These are phyloP conservation scores for Corapipo altera DNA, from an alignment of 2,113 vertebrate genomes.

Conservation along the genomic window DNA sequence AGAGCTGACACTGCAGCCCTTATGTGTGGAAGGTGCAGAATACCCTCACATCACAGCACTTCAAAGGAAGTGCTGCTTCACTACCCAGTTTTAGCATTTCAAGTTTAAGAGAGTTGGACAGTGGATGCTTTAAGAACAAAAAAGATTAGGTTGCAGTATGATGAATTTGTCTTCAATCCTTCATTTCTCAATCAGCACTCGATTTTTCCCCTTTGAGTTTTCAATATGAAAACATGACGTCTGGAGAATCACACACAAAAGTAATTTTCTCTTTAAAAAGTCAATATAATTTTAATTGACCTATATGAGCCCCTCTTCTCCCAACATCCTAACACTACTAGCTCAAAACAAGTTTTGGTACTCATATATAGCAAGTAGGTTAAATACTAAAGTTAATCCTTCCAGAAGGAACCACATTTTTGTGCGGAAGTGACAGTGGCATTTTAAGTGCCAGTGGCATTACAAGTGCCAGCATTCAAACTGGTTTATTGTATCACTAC, in stretches of 20 bases:
- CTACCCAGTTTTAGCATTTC: background rate
- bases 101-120: background rate
- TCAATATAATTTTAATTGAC: background rate
- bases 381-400: background rate
- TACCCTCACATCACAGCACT: background rate
- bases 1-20: background rate
- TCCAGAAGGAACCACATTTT: background rate
- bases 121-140: background rate
- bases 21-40: background rate
- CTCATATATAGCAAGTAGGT: background rate
- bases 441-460: conserved; percentile 42
- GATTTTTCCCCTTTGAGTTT: background rate
- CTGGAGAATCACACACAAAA: conserved; percentile 12
- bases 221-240: conserved; percentile 38
- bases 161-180: background rate
- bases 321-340: background rate
- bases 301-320: background rate
- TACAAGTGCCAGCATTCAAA: conserved; percentile 28
- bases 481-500: conserved; percentile 2
- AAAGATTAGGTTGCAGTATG: background rate
- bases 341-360: conserved; percentile 10
- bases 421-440: conserved; percentile 63
- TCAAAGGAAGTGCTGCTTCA: background rate
- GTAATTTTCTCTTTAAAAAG: conserved; percentile 4
- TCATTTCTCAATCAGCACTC: background rate